A percentile compares a stretch with the other conserved stretches of the same genome.
Conservation (phyloP, 2,797 vertebrate species). For the Pangasius larnaudii region DNA sequence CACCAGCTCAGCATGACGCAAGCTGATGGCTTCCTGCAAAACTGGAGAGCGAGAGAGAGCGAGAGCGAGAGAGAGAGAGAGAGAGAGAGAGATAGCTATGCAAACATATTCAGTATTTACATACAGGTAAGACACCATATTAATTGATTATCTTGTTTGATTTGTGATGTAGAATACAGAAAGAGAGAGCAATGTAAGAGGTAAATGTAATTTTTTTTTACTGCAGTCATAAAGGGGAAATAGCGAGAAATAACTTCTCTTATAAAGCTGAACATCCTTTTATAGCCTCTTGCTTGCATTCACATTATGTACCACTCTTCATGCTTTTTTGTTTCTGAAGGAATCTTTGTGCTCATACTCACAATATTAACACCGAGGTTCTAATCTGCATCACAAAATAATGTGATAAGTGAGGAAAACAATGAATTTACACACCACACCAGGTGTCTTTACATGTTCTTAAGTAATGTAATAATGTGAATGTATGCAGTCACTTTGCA, state of each 20-base stretch:
- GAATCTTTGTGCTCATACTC: neutral
- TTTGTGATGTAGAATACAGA: neutral
- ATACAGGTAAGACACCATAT: neutral
- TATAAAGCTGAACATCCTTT: neutral
- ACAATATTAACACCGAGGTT: neutral
- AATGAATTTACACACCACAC: neutral
- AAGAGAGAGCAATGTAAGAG: slow-evolving; percentile 22
- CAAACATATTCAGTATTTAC: slow-evolving; percentile 1
- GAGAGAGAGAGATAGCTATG: neutral
- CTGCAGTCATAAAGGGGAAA: neutral
- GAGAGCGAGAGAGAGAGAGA: neutral
- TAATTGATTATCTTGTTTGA: neutral
- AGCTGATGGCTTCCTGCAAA: slow-evolving; percentile 95
- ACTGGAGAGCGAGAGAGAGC: slow-evolving; percentile 69
- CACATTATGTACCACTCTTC: neutral
- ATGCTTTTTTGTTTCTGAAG: slow-evolving; percentile 1
- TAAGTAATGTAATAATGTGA: neutral
- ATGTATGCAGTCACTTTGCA: neutral
- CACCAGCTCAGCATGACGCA: slow-evolving; percentile 90
- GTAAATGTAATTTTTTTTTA: neutral
- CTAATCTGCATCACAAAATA: neutral
- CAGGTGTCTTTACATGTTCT: neutral
- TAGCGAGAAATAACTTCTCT: neutral
- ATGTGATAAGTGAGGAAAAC: neutral
- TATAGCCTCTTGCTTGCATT: neutral